A percentile compares a stretch with the other conserved stretches of the same genome.
phyloP scores from a whole-genome alignment of 2,113 vertebrate species.

The Rhea americana region DNA sequence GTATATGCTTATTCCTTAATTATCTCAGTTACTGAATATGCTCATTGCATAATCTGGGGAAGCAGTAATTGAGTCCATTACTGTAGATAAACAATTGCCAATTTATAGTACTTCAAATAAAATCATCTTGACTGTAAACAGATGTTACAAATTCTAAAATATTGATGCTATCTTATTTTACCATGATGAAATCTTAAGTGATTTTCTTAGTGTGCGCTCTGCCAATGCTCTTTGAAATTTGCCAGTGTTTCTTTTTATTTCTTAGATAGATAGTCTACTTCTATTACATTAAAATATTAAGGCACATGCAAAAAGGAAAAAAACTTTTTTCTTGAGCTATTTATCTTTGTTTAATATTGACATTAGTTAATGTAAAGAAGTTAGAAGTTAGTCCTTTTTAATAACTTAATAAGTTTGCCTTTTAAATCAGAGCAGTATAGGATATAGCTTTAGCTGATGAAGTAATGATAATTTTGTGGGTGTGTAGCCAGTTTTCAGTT shows the following conservation, averaged over 20 bases:
- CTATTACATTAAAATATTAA: background rate
- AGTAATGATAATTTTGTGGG: background rate
- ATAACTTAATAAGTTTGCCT: background rate
- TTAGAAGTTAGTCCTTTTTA: background rate
- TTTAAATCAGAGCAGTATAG: slow-evolving; percentile 3
- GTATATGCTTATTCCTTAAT: slow-evolving; percentile 65
- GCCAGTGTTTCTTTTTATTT: background rate
- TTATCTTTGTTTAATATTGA: background rate
- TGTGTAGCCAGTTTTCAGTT: background rate
- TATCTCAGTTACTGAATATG: slow-evolving; percentile 57
- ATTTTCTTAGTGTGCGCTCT: slow-evolving; percentile 8
- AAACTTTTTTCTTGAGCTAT: background rate
- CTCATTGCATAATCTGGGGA: slow-evolving; percentile 36
- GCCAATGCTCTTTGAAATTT: slow-evolving; percentile 16
- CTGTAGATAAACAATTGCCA: slow-evolving; percentile 62
- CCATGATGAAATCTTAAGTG: background rate
- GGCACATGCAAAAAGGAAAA: too few species aligned
- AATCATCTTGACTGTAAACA: slow-evolving; percentile 48
- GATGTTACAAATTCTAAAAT: slow-evolving; percentile 44
- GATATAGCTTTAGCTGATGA: slow-evolving; percentile 16
- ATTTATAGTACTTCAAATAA: slow-evolving; percentile 56
- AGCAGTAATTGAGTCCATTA: slow-evolving; percentile 59
- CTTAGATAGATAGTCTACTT: background rate
- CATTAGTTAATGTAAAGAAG: background rate
- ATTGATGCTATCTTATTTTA: slow-evolving; percentile 29